Evolutionary conservation across 2,113 vertebrate species (phyloP).

Genomic region (Ophthalmolycus amberensis): DNA sequence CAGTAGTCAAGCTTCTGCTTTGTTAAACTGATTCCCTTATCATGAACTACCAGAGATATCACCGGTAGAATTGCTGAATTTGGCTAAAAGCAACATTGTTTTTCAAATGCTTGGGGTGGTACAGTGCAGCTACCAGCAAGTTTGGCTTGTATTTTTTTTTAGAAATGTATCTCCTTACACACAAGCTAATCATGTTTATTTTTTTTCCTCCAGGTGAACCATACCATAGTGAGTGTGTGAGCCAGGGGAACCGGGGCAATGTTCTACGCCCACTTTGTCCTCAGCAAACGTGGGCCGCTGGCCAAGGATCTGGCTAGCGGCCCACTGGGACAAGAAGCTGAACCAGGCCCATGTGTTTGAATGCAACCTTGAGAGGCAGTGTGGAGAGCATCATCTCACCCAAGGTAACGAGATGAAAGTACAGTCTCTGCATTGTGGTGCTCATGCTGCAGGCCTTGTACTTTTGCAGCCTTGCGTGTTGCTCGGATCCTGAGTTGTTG

Average conservation of each 20-base stretch:
- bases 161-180: not conserved
- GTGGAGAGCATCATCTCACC: conserved; percentile 99
- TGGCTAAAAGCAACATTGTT: not conserved
- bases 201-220: conserved; percentile 71
- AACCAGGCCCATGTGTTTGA: conserved; percentile 99
- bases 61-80: not conserved
- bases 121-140: not conserved
- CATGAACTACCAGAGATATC: not conserved
- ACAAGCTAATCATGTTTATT: not conserved
- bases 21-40: too few relatives aligned
- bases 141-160: not conserved
- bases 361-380: conserved; percentile 98
- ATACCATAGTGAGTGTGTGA: conserved; percentile 74
- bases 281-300: conserved; percentile 98
- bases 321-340: conserved; percentile 99
- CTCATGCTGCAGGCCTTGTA: not conserved
- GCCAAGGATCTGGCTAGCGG: conserved; percentile 99
- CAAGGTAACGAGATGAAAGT: conserved; percentile 85
- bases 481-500: not conserved
- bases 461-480: not conserved
- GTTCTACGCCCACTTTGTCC: conserved; percentile 99
- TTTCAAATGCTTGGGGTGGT: not conserved
- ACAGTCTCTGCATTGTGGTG: not conserved
- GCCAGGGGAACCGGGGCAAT: conserved; percentile 87
- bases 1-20: not conserved